Percentiles rank a stretch among this genome's conserved stretches.
phyloP scores from a whole-genome alignment of 2,888 invertebrate genomes.

The Polyommatus icarus region DNA sequence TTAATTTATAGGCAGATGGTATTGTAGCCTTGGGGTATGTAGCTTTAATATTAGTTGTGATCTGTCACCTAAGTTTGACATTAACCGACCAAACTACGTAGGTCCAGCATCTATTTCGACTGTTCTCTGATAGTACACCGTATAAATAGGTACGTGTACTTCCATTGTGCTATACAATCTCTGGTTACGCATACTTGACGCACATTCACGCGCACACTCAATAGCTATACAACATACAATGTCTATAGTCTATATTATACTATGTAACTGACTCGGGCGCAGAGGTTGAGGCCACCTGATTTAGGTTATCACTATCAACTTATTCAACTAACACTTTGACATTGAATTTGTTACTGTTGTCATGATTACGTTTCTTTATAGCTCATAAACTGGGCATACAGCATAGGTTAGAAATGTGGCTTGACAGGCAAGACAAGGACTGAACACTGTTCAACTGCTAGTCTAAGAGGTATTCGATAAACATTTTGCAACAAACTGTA shows the following conservation, averaged over 20 bases:
- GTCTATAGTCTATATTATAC: background rate
- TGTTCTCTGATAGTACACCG: background rate
- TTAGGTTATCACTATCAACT: background rate
- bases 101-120: background rate
- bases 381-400: too few relatives aligned
- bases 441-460: too few relatives aligned
- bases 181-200: background rate
- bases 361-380: background rate
- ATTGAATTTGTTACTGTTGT: background rate
- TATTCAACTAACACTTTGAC: background rate
- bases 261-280: background rate
- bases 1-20: too few relatives aligned
- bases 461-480: too few relatives aligned
- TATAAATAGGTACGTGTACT: background rate
- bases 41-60: too few relatives aligned
- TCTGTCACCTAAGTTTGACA: too few relatives aligned
- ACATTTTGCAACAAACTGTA: too few relatives aligned
- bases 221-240: background rate
- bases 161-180: background rate
- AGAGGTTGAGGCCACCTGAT: constrained; percentile 7
- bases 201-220: background rate
- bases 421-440: too few relatives aligned
- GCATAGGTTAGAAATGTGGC: too few relatives aligned
- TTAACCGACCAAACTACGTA: too few relatives aligned
- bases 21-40: too few relatives aligned